Evolutionary conservation across 2,797 vertebrate species (phyloP), one percentile per base, ranked within the genome.

Genomic region (Phataginus tetradactyla): DNA sequence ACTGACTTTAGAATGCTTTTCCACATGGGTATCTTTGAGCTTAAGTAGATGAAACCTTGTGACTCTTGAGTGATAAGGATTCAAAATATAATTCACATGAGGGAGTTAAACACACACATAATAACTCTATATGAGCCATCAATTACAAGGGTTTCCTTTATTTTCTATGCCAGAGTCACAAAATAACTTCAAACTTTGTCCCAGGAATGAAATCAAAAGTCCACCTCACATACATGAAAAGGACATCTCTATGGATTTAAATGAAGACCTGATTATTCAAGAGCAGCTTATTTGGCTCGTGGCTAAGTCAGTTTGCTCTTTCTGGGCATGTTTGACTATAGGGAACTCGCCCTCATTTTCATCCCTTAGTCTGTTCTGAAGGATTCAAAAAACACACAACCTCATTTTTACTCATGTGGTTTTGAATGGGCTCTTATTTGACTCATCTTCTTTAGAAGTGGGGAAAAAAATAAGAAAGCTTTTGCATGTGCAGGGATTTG

Each of bases 241-340:
- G 72, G 57, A 59, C 59, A 69, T 95, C 97, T 97, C 97, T 87
- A 74, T n/a, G 86, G 96, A 97, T 97, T 98, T 96, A 85, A 96
- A 95, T 86, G 95, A 96, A 96, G 92, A 92, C 89, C 90, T 51
- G 84, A 97, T 96, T 97, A 97, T 97, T 97, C 97, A 96, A 79
- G 83, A 94, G 95, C 94, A 89, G 83, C 95, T 95, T 97, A 96
- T 95, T 75, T 97, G 96, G 94, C 97, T 96, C 9, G 1, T 97
- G 88, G 97, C 96, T 96, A 95, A 97, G 97, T 96, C 97, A 98
- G 94, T 97, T 97, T 97, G 95, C 96, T 98, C 94, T 94, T 97
- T 97, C 96, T 96, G 96, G 96, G 96, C 97, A 96, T 97, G 97
- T 97, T 96, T 96, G 95, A 97, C 97, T 89, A 93, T 71, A 96